Base-by-base conservation (phyloP, 2,888 invertebrate genomes). In the Metalampra italica region DNA sequence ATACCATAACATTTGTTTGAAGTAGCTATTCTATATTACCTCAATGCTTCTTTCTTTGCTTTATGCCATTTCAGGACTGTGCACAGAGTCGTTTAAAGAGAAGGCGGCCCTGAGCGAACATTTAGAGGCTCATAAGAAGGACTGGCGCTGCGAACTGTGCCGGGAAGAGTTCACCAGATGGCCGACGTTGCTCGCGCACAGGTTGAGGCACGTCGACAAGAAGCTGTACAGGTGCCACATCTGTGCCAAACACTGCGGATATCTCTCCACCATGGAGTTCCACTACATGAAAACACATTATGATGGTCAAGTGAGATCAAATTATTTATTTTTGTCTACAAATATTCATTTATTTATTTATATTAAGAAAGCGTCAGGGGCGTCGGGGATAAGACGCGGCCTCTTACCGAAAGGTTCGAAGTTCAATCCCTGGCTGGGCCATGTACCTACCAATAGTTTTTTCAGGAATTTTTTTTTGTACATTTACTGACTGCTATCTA, bases 221-320 rank as follows among this genome's bases (percentile, higher is more conserved):
- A 57, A 54, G 1, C 63, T 74, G 38, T 47, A 56, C 7, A 52
- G 44, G 29, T 85, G 84, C 50, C 77, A 80, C 40, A 53, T 82
- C 12, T 84, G 84, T 49, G 44, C 47, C 1, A 68, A 66, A 49
- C 52, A 50, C 30, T 71, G 52, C 48, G 46, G 32, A 2, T 49
- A 64, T 9, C 46, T 56, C 3, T 1, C 52, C 0, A 55, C 64
- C 36, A 54, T 83, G 52, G 80, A 84, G 53, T 60, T 59, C 47
- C 84, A 84, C 54, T 82, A 77, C 48, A 66, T 70, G 44, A 69
- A 54, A 44, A 13, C 51, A 3, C 82, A 82, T 53, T 66, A 66
- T 52, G 57, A 66, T 40, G 67, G 59, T 45, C 71, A 72, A 62
- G 81, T 75, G 65, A 54, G 68, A n/a, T n/a, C n/a, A n/a, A n/a